phyloP scores from a whole-genome alignment of 2,797 vertebrate genomes.

The Microctenopoma stevenorrisi region DNA sequence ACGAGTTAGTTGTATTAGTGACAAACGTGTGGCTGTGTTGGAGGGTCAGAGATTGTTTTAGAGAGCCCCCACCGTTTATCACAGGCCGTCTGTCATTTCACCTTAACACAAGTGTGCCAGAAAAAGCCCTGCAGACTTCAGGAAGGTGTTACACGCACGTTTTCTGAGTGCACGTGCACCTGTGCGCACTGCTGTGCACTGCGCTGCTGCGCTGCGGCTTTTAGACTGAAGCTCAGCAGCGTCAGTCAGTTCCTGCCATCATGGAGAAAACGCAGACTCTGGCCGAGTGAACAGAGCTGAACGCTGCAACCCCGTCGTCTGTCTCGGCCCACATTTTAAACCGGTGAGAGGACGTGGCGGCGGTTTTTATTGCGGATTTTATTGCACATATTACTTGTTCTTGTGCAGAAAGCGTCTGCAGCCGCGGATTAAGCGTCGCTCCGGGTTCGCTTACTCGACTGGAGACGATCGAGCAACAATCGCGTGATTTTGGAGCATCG shows the following conservation, averaged over 20 bases:
- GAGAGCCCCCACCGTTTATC: no score
- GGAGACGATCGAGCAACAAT: slow-evolving; percentile 1
- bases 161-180: no score
- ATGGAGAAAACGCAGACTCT: slow-evolving; percentile 76
- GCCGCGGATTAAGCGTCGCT: slow-evolving; percentile 39
- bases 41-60: not conserved
- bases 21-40: not conserved
- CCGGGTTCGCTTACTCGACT: slow-evolving; percentile 25
- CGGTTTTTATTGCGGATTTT: not conserved
- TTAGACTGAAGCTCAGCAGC: slow-evolving; percentile 26
- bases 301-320: slow-evolving; percentile 19
- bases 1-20: not conserved
- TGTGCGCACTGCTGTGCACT: no score
- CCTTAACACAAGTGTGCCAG: no score
- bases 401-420: not conserved
- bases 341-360: slow-evolving; percentile 36
- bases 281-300: slow-evolving; percentile 59
- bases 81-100: no score
- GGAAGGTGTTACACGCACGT: no score
- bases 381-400: not conserved
- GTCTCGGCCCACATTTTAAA: not conserved
- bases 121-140: no score
- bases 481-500: not conserved
- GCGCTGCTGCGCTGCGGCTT: slow-evolving; percentile 22
- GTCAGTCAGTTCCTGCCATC: slow-evolving; percentile 59